Percentiles rank a stretch among this genome's conserved stretches.
Conservation (phyloP, 2,113 vertebrate species). For the Protomyctophum bolini region DNA sequence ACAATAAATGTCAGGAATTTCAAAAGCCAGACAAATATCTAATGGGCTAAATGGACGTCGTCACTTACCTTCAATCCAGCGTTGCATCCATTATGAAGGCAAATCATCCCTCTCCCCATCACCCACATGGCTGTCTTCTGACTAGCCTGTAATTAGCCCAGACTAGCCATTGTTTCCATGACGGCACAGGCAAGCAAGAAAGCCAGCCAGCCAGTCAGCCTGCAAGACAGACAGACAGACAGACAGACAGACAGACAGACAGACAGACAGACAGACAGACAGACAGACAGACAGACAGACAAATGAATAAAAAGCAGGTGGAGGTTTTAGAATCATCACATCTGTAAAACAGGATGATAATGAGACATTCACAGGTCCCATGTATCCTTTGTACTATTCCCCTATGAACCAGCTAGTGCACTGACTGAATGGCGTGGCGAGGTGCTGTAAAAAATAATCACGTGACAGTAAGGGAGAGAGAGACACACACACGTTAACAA, state of each 20-base stretch:
- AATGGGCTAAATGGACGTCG: conserved; percentile 43
- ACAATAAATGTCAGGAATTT: conserved; percentile 74
- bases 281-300: conserved; percentile 4
- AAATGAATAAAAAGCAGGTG: conserved; percentile 62
- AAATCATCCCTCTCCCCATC: conserved; percentile 45
- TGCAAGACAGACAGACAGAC: too few relatives aligned
- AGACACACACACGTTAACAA: conserved; percentile 52
- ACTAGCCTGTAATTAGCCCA: conserved; percentile 68
- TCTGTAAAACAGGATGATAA: conserved; percentile 54
- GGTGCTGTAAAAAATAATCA: conserved; percentile 24
- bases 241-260: too few relatives aligned
- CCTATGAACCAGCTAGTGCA: not conserved
- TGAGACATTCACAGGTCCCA: conserved; percentile 53
- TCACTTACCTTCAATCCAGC: conserved; percentile 41
- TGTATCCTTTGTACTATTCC: conserved; percentile 31
- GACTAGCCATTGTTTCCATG: conserved; percentile 66
- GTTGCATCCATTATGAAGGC: conserved; percentile 49
- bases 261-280: too few relatives aligned
- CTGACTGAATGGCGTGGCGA: conserved; percentile 20
- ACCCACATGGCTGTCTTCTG: conserved; percentile 48
- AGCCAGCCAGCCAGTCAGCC: not conserved
- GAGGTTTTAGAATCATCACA: conserved; percentile 54
- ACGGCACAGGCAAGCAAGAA: conserved; percentile 44
- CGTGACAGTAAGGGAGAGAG: conserved; percentile 53
- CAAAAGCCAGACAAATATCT: conserved; percentile 48